Conservation (phyloP, 2,113 vertebrate species). For the Motacilla alba region DNA sequence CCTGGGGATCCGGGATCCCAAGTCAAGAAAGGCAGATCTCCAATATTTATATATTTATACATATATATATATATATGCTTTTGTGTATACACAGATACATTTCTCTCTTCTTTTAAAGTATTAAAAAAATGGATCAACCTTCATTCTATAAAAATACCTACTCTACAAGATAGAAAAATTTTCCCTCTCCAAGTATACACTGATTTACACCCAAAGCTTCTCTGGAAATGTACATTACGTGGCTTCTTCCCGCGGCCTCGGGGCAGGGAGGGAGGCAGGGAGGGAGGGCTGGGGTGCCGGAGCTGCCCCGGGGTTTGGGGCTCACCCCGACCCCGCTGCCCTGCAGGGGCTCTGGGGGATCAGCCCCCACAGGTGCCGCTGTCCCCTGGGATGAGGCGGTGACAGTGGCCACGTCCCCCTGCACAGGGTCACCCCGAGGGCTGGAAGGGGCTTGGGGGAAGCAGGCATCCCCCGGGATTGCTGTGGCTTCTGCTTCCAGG, state of each 20-base stretch:
- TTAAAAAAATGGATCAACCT: slow-evolving; percentile 82
- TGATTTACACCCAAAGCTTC: slow-evolving; percentile 79
- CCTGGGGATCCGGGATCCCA: slow-evolving; percentile 9
- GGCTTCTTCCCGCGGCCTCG: slow-evolving; percentile 45
- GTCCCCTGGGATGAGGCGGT: neutral
- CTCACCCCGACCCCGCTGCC: rapidly evolving
- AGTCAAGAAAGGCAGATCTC: slow-evolving; percentile 70
- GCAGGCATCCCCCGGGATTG: neutral
- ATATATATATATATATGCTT: slow-evolving; percentile 63
- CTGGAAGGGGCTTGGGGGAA: neutral
- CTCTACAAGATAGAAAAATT: slow-evolving; percentile 85
- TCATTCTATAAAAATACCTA: slow-evolving; percentile 86
- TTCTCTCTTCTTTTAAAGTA: slow-evolving; percentile 78
- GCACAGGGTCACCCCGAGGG: neutral
- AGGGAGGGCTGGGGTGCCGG: neutral
- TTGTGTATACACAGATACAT: slow-evolving; percentile 79
- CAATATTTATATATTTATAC: slow-evolving; percentile 74
- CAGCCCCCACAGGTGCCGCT: neutral
- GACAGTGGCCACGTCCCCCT: neutral
- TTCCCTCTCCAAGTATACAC: slow-evolving; percentile 78
- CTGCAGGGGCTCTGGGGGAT: neutral
- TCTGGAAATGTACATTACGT: slow-evolving; percentile 75
- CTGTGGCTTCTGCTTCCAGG: neutral
- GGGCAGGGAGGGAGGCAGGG: neutral
- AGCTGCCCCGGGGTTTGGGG: neutral